phyloP scores from a whole-genome alignment of 1,140 invertebrate species.

The Parapsyche elsis region DNA sequence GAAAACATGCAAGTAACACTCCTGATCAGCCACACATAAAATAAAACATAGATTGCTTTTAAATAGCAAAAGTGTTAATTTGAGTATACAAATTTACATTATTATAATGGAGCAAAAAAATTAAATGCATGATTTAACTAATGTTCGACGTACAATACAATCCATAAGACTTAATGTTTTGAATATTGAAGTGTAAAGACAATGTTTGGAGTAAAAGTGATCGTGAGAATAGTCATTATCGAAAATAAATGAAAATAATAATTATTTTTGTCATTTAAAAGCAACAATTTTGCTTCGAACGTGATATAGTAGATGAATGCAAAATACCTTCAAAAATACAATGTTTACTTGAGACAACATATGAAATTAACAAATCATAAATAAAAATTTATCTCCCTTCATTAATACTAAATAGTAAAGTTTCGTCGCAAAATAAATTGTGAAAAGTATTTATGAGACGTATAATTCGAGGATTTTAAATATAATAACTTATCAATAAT shows the following conservation, averaged over 20 bases:
- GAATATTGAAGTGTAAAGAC: background rate
- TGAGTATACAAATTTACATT: slow-evolving; percentile 14
- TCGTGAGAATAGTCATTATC: slow-evolving; percentile 22
- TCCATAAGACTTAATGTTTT: background rate
- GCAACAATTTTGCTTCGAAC: background rate
- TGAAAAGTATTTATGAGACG: no score
- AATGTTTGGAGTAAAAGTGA: slow-evolving; percentile 29
- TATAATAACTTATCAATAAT: background rate
- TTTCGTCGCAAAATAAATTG: background rate
- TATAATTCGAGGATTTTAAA: background rate
- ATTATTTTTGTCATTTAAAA: background rate
- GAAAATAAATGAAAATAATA: background rate
- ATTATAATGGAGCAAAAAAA: background rate
- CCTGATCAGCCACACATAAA: background rate
- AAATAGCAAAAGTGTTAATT: slow-evolving; percentile 3
- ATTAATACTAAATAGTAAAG: background rate
- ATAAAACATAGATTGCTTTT: background rate
- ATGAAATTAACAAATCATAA: slow-evolving; percentile 25
- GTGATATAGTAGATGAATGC: slow-evolving; percentile 1
- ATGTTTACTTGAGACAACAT: slow-evolving; percentile 11
- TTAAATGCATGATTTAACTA: background rate
- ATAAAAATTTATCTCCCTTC: background rate
- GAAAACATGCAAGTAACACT: slow-evolving; percentile 10
- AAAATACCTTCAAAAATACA: slow-evolving; percentile 32
- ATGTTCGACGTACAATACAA: background rate